These are phyloP conservation scores for Rhegmatorhina hoffmannsi DNA, from an alignment of 2,113 vertebrate species.

Conservation along the genomic window DNA sequence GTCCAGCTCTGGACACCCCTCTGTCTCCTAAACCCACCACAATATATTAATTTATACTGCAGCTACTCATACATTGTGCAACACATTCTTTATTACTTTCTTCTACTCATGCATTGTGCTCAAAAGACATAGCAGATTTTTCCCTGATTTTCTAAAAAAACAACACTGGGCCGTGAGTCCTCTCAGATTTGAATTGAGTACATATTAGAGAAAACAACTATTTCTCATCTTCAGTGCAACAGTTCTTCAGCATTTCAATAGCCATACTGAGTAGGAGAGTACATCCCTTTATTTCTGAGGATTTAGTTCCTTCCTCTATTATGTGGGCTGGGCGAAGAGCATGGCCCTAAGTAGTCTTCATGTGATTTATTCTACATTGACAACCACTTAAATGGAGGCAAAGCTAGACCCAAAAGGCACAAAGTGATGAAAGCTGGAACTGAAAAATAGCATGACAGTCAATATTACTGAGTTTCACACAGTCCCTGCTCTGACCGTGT, in stretches of 20 bases:
- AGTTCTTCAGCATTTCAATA: neutral
- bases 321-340: slow-evolving; percentile 35
- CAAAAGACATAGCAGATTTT: neutral
- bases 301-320: slow-evolving; percentile 22
- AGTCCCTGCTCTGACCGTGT: slow-evolving; percentile 30
- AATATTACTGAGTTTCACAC: slow-evolving; percentile 62
- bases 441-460: slow-evolving; percentile 62
- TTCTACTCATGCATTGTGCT: neutral
- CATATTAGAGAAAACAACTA: neutral
- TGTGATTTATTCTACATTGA: slow-evolving; percentile 68
- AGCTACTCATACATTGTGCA: slow-evolving; percentile 31
- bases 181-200: neutral
- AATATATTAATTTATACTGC: slow-evolving; percentile 26
- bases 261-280: neutral
- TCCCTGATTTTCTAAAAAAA: neutral
- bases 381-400: slow-evolving; percentile 59
- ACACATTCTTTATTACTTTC: slow-evolving; percentile 5
- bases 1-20: neutral
- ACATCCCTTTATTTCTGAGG: slow-evolving; percentile 1
- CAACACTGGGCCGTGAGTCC: neutral
- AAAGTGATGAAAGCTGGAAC: slow-evolving; percentile 64
- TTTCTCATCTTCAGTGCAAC: neutral
- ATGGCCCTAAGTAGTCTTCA: slow-evolving; percentile 41
- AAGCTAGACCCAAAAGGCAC: slow-evolving; percentile 66
- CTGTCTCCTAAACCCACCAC: neutral